Evolutionary conservation across 2,797 vertebrate species (phyloP).

Genomic region (Manis javanica): DNA sequence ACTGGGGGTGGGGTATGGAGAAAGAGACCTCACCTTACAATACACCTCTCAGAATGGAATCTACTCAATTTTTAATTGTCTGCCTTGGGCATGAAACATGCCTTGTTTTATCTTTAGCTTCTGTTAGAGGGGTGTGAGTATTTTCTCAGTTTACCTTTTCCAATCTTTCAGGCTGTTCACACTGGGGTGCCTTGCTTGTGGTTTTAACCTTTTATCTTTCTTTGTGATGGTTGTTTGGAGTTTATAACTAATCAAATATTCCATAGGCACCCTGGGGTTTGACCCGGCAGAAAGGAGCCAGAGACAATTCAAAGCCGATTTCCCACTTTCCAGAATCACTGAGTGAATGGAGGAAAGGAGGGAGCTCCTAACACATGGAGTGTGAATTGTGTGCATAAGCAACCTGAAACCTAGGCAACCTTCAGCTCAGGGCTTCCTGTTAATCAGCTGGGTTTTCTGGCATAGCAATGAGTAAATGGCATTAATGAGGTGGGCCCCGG

Average conservation of each 20-base stretch:
- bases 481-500: slow-evolving; percentile 64
- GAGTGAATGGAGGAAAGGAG: slow-evolving; percentile 39
- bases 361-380: slow-evolving; percentile 61
- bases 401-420: slow-evolving; percentile 66
- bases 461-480: slow-evolving; percentile 50
- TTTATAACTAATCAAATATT: slow-evolving; percentile 77
- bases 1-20: not conserved
- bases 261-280: slow-evolving; percentile 25
- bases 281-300: slow-evolving; percentile 38
- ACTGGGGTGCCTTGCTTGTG: slow-evolving; percentile 48
- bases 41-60: slow-evolving; percentile 28
- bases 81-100: slow-evolving; percentile 66
- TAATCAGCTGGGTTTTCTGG: slow-evolving; percentile 76
- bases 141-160: slow-evolving; percentile 69
- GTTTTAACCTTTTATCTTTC: slow-evolving; percentile 75
- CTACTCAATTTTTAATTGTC: slow-evolving; percentile 77
- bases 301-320: slow-evolving; percentile 53
- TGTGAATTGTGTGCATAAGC: slow-evolving; percentile 68
- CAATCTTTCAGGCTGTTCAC: slow-evolving; percentile 17
- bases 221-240: slow-evolving; percentile 69
- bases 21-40: not conserved
- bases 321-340: slow-evolving; percentile 59
- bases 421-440: slow-evolving; percentile 62
- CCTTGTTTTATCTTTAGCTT: slow-evolving; percentile 70
- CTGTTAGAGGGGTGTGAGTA: not conserved